Percentiles rank a stretch among this genome's conserved stretches.
Evolutionary conservation across 2,797 vertebrate genomes (phyloP).

Genomic region (Potorous gilbertii): DNA sequence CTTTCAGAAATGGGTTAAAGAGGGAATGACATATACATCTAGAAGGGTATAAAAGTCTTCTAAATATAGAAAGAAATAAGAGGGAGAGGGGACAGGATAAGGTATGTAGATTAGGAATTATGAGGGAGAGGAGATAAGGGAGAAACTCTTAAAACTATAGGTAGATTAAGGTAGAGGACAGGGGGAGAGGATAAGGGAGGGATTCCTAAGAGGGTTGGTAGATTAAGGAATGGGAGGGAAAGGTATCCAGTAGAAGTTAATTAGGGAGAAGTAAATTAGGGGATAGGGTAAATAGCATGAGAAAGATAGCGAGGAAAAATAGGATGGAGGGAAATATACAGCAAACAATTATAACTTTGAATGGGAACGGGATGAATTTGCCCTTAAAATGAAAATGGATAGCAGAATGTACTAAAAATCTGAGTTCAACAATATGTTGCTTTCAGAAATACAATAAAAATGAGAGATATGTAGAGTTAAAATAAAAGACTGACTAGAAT

Average conservation of each 20-base stretch:
- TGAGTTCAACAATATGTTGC: not conserved
- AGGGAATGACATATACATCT: not conserved
- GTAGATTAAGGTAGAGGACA: not conserved
- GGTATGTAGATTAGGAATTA: not conserved
- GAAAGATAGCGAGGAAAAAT: not conserved
- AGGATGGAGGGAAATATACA: not conserved
- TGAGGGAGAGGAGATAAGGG: not conserved
- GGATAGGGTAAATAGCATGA: not conserved
- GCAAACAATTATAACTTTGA: not conserved
- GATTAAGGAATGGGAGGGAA: not conserved
- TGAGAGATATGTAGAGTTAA: not conserved
- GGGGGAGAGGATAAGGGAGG: not conserved
- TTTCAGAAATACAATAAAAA: not conserved
- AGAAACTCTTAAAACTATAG: not conserved
- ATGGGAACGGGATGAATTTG: not conserved
- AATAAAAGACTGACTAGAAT: not conserved
- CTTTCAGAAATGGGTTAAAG: not conserved
- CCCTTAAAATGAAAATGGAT: not conserved
- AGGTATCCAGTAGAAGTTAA: not conserved
- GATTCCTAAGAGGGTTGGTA: not conserved
- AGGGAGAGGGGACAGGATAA: not conserved
- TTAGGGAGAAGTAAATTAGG: not conserved
- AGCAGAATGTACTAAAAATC: not conserved
- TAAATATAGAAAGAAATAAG: not conserved
- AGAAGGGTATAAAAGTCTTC: not conserved